phyloP scores from a whole-genome alignment of 2,888 invertebrate species.

The Lutraria lutraria region DNA sequence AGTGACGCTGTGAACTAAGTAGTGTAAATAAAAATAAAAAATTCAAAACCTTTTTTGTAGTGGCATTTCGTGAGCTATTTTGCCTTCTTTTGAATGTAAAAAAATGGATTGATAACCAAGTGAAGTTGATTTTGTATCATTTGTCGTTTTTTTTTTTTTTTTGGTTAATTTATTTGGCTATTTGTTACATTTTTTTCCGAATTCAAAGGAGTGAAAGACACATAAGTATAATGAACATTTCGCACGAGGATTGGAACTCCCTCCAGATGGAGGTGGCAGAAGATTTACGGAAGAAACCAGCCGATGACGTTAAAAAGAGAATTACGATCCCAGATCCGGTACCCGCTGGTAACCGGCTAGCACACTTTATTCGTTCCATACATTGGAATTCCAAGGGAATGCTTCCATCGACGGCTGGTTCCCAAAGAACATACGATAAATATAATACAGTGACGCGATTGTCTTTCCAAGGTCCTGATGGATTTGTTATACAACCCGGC shows the following conservation, averaged over 20 bases:
- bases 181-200: slow-evolving; percentile 1
- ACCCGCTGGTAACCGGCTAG: slow-evolving; percentile 78
- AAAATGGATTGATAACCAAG: background rate
- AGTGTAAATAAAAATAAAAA: background rate
- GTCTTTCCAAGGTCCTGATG: slow-evolving; percentile 74
- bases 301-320: slow-evolving; percentile 69
- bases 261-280: slow-evolving; percentile 57
- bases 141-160: background rate
- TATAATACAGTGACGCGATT: slow-evolving; percentile 75
- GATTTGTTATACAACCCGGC: slow-evolving; percentile 61
- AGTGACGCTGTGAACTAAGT: slow-evolving; percentile 21
- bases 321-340: slow-evolving; percentile 70
- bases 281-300: slow-evolving; percentile 56
- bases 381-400: slow-evolving; percentile 78
- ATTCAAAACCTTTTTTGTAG: background rate
- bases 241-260: slow-evolving; percentile 47
- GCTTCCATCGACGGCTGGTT: slow-evolving; percentile 77
- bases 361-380: slow-evolving; percentile 76
- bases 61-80: background rate
- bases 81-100: no score
- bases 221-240: background rate
- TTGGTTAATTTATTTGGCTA: background rate
- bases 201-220: background rate
- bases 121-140: background rate
- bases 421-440: slow-evolving; percentile 73